Conservation (phyloP, 92 coral and sea anemone species). For the Bergia sp. region DNA sequence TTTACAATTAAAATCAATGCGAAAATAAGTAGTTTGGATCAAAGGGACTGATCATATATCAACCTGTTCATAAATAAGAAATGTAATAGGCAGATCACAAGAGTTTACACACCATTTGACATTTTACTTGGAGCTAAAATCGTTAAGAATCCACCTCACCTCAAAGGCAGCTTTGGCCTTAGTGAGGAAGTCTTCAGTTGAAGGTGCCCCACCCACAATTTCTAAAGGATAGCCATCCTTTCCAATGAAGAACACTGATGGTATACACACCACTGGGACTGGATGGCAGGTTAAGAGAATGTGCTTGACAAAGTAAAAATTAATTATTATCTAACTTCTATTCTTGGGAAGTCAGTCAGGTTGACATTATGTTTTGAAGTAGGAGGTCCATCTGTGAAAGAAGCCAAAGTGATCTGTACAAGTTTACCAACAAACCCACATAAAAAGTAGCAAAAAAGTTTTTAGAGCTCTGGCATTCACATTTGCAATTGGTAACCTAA, state of each 20-base stretch:
- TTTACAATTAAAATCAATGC: no score
- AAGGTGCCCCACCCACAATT: constrained; percentile 80
- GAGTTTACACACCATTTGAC: neutral
- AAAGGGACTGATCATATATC: no score
- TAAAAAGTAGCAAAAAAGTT: no score
- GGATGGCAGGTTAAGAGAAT: constrained; percentile 3
- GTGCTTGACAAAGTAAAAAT: neutral
- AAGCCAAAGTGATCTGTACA: no score
- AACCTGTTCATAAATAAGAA: no score
- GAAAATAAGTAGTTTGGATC: no score
- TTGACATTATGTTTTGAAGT: no score
- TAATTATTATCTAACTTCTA: neutral
- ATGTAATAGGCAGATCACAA: neutral
- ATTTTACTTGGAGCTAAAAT: neutral
- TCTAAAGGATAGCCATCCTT: constrained; percentile 87
- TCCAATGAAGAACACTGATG: constrained; percentile 88
- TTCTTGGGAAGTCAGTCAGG: neutral
- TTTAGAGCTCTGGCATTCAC: no score
- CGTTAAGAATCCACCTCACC: constrained; percentile 54
- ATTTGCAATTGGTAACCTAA: no score
- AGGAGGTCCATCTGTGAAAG: no score
- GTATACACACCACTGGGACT: constrained; percentile 96
- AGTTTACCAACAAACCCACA: no score
- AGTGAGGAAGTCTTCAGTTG: constrained; percentile 71
- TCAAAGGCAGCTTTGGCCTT: constrained; percentile 76